Evolutionary conservation across 2,797 vertebrate genomes (phyloP).

Genomic region (Enteromius viviparus): DNA sequence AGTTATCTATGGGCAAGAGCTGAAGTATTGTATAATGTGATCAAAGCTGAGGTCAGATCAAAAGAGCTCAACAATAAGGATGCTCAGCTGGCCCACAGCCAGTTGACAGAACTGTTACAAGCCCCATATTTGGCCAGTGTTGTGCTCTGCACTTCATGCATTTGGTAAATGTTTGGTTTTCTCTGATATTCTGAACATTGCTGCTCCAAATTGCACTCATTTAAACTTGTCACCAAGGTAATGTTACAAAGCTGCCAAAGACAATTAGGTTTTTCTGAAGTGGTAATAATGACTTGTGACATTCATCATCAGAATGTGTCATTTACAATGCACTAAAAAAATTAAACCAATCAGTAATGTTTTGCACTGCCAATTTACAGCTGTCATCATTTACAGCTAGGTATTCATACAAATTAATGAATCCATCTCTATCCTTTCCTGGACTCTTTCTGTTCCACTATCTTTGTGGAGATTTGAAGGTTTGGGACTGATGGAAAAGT

Average conservation of each 20-base stretch:
- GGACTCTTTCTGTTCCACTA: background rate
- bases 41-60: constrained; percentile 47
- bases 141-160: background rate
- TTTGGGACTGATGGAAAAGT: constrained; percentile 27
- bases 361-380: background rate
- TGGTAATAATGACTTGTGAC: constrained; percentile 14
- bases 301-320: background rate
- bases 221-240: constrained; percentile 12
- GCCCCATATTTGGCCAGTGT: background rate
- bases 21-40: constrained; percentile 50
- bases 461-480: background rate
- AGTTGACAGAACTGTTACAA: constrained; percentile 5
- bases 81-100: constrained; percentile 7
- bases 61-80: constrained; percentile 8
- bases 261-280: background rate
- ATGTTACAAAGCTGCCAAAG: constrained; percentile 3
- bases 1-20: constrained; percentile 43
- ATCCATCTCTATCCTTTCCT: background rate
- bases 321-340: background rate
- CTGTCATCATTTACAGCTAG: background rate
- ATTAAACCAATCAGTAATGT: background rate
- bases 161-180: background rate
- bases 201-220: background rate
- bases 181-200: background rate
- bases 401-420: background rate